A percentile compares a stretch with the other conserved stretches of the same genome.
phyloP scores from a whole-genome alignment of 1,140 invertebrate species.

The Drosophila ogumai region DNA sequence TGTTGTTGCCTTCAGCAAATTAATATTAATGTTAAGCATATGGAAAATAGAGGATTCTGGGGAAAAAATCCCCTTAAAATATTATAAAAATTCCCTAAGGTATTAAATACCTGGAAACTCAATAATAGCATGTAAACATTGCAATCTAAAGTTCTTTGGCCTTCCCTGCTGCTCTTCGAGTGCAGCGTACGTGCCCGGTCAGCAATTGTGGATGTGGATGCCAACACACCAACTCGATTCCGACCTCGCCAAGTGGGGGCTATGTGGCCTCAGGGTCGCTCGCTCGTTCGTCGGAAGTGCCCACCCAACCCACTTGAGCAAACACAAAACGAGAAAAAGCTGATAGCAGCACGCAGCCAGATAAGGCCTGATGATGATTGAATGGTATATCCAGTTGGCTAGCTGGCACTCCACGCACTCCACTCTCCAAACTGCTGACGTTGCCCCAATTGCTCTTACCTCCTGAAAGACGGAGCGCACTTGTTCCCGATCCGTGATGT shows the following conservation, averaged over 20 bases:
- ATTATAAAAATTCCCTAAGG: not conserved
- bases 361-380: constrained; percentile 60
- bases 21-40: constrained; percentile 1
- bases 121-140: constrained; percentile 5
- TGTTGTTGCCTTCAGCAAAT: not conserved
- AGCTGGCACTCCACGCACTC: constrained; percentile 5
- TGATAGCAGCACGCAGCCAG: constrained; percentile 44
- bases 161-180: constrained; percentile 6
- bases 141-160: constrained; percentile 12
- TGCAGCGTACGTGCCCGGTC: constrained; percentile 35
- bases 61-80: not conserved
- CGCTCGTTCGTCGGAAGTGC: constrained; percentile 41
- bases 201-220: constrained; percentile 28
- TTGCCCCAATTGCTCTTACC: constrained; percentile 86
- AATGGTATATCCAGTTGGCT: constrained; percentile 52
- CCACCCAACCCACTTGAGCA: constrained; percentile 59
- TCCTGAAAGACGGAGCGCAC: constrained; percentile 90
- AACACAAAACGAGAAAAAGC: constrained; percentile 52
- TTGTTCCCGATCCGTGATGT: constrained; percentile 89
- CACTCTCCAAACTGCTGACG: constrained; percentile 50
- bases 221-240: constrained; percentile 49
- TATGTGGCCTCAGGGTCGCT: constrained; percentile 20
- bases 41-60: not conserved
- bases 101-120: constrained; percentile 1
- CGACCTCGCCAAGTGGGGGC: constrained; percentile 51